Conservation (phyloP, 2,113 vertebrate species). For the Theropithecus gelada region DNA sequence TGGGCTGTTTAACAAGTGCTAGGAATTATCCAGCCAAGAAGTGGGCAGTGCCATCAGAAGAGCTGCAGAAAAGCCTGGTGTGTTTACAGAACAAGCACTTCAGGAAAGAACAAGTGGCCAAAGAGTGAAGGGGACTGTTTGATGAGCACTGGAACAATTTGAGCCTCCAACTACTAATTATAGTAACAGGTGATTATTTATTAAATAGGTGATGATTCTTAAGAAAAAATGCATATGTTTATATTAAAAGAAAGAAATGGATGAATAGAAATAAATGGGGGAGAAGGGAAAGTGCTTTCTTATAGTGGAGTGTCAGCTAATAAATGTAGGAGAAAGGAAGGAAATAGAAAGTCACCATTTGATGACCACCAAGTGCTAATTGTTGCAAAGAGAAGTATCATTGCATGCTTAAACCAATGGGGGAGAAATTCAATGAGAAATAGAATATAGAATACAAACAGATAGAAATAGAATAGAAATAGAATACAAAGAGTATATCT, state of each 20-base stretch:
- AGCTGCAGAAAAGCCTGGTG: not conserved
- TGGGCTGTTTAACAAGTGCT: too few species aligned
- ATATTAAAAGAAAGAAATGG: not conserved
- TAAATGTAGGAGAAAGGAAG: not conserved
- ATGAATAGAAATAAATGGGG: not conserved
- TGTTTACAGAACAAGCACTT: not conserved
- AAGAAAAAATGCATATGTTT: not conserved
- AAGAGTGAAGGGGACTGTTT: not conserved
- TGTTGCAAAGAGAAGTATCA: not conserved
- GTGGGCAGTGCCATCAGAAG: not conserved
- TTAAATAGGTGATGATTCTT: not conserved
- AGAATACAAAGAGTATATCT: not conserved
- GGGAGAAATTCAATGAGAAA: not conserved
- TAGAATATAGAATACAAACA: not conserved
- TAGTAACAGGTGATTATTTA: not conserved
- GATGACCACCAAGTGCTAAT: not conserved
- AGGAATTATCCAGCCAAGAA: not conserved
- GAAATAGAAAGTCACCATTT: not conserved
- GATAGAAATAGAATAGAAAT: not conserved
- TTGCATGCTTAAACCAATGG: not conserved
- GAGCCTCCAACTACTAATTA: not conserved
- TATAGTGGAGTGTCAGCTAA: not conserved
- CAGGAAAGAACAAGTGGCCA: not conserved
- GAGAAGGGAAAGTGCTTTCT: not conserved
- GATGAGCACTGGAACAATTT: not conserved